Percentiles rank a stretch among this genome's conserved stretches.
phyloP scores from a whole-genome alignment of 53 echinoderm and acorn worm species.

The Henricia sp. region DNA sequence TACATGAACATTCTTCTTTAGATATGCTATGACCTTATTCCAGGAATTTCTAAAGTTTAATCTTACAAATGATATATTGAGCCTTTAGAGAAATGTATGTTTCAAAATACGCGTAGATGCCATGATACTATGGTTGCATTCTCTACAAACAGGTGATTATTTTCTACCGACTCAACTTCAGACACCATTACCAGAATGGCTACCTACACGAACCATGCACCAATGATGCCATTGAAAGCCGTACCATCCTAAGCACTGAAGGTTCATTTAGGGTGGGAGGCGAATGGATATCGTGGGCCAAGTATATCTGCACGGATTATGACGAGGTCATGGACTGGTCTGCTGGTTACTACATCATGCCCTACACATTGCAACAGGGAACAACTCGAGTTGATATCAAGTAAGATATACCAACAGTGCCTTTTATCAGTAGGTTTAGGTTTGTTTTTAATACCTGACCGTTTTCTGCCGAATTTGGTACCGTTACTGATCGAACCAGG shows the following conservation, averaged over 20 bases:
- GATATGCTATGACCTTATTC: no score
- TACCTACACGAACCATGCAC: constrained; percentile 46
- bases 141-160: not conserved
- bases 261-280: constrained; percentile 6
- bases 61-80: no score
- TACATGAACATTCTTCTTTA: no score
- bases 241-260: constrained; percentile 22
- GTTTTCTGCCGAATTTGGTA: no score
- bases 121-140: no score
- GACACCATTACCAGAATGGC: constrained; percentile 25
- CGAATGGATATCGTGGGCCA: constrained; percentile 22
- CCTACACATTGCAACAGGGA: not conserved
- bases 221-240: not conserved
- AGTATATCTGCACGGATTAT: constrained; percentile 31
- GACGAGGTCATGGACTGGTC: constrained; percentile 15
- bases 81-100: no score
- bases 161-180: constrained; percentile 29
- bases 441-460: no score
- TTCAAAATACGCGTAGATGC: no score
- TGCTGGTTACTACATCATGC: not conserved
- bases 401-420: not conserved
- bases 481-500: no score
- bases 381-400: constrained; percentile 2
- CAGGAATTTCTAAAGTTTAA: no score
- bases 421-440: no score